A percentile compares a stretch with the other conserved stretches of the same genome.
Conservation (phyloP, 92 coral and sea anemone genomes). For the Plumapathes pennacea region DNA sequence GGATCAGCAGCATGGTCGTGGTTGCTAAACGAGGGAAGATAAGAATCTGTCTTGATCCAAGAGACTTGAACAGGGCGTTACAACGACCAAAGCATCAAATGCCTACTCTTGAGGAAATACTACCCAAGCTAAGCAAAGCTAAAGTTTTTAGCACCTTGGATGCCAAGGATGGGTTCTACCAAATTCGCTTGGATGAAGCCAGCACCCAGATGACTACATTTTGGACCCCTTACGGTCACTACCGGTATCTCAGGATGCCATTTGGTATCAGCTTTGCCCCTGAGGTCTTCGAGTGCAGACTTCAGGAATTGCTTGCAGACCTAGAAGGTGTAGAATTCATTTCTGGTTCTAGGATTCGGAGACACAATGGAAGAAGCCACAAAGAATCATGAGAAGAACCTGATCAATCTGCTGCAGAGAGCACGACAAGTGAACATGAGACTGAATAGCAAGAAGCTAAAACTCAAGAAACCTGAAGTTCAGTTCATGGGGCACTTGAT, state of each 20-base stretch:
- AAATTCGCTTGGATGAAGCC: slow-evolving; percentile 29
- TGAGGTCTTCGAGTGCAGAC: slow-evolving; percentile 45
- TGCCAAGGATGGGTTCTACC: slow-evolving; percentile 32
- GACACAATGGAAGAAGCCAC: slow-evolving; percentile 26
- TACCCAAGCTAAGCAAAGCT: slow-evolving; percentile 43
- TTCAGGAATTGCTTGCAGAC: slow-evolving; percentile 50
- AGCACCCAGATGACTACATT: slow-evolving; percentile 28
- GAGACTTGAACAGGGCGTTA: slow-evolving; percentile 39
- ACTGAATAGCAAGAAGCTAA: slow-evolving; percentile 16
- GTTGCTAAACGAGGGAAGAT: slow-evolving; percentile 63
- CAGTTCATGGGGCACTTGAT: slow-evolving; percentile 35
- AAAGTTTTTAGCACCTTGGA: slow-evolving; percentile 54
- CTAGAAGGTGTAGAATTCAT: slow-evolving; percentile 42
- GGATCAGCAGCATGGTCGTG: slow-evolving; percentile 40
- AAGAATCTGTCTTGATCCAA: slow-evolving; percentile 51
- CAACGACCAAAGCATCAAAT: slow-evolving; percentile 35
- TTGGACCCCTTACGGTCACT: slow-evolving; percentile 53
- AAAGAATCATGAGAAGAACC: slow-evolving; percentile 28
- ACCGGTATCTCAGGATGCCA: slow-evolving; percentile 47
- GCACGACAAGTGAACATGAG: slow-evolving; percentile 23
- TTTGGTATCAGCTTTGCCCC: slow-evolving; percentile 54
- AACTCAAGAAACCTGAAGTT: slow-evolving; percentile 18
- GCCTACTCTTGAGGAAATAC: slow-evolving; percentile 48
- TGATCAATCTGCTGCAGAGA: slow-evolving; percentile 32
- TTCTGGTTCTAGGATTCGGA: slow-evolving; percentile 32